phyloP scores from a whole-genome alignment of 2,113 vertebrate genomes.

The Archocentrus centrarchus region DNA sequence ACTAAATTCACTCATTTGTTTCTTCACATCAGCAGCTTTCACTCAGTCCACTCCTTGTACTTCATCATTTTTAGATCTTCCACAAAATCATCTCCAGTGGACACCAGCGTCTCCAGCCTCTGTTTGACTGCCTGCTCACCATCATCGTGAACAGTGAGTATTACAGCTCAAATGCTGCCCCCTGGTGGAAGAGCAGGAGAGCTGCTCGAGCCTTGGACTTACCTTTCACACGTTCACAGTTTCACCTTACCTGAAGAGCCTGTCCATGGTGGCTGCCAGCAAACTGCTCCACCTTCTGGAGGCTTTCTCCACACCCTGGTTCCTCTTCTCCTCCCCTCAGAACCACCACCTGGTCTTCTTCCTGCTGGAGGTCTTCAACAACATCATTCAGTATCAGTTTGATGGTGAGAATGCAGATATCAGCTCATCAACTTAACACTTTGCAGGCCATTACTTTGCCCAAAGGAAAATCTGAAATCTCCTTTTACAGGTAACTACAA shows the following conservation, averaged over 20 bases:
- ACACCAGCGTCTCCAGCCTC: slow-evolving; percentile 93
- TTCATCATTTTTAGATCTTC: slow-evolving; percentile 85
- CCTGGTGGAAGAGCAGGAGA: slow-evolving; percentile 22
- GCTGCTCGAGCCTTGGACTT: neutral
- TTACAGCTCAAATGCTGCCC: neutral
- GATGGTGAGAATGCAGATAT: slow-evolving; percentile 85
- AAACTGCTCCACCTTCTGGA: slow-evolving; percentile 96
- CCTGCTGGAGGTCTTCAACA: slow-evolving; percentile 97
- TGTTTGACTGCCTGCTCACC: slow-evolving; percentile 97
- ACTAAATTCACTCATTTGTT: neutral
- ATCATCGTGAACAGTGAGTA: slow-evolving; percentile 93
- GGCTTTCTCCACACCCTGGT: slow-evolving; percentile 95
- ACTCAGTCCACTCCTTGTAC: neutral
- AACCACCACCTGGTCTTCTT: slow-evolving; percentile 98
- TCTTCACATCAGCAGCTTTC: neutral
- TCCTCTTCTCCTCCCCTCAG: slow-evolving; percentile 90
- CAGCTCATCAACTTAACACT: neutral
- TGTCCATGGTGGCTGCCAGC: slow-evolving; percentile 97
- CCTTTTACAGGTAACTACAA: slow-evolving; percentile 91
- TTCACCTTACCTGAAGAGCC: slow-evolving; percentile 96
- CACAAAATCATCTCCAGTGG: slow-evolving; percentile 97
- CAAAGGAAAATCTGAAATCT: neutral
- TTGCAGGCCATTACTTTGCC: rapidly evolving
- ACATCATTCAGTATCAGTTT: slow-evolving; percentile 99
- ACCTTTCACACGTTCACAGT: slow-evolving; percentile 73